A percentile compares a stretch with the other conserved stretches of the same genome.
phyloP scores from a whole-genome alignment of 92 coral and sea anemone species.

The Phenganax subtilis region DNA sequence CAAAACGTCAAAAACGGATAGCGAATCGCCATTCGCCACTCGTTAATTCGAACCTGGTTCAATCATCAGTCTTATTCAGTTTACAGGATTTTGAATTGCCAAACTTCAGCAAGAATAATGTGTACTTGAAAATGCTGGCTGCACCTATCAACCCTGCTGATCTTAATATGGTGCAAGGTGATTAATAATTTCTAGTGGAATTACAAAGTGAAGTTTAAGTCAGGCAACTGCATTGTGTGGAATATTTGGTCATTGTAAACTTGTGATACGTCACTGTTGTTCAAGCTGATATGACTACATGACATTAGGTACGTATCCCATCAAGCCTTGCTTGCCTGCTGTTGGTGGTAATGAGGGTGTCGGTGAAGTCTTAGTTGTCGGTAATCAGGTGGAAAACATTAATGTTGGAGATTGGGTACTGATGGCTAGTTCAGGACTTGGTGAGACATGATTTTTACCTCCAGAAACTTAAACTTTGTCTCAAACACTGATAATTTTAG shows the following conservation, averaged over 20 bases:
- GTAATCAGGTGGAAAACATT: constrained; percentile 61
- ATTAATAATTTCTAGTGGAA: neutral
- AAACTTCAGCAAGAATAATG: constrained; percentile 57
- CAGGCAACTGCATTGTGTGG: neutral
- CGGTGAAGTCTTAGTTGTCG: constrained; percentile 72
- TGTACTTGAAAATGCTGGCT: constrained; percentile 74
- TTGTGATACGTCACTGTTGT: too few relatives aligned
- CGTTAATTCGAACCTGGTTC: neutral
- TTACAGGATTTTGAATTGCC: constrained; percentile 58
- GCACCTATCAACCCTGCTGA: constrained; percentile 95
- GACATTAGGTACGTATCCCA: constrained; percentile 68
- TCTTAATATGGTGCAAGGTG: constrained; percentile 89
- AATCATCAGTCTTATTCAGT: constrained; percentile 40
- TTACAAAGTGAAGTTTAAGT: constrained; percentile 7
- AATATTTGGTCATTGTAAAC: too few relatives aligned
- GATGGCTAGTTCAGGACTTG: constrained; percentile 58
- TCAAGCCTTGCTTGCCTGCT: constrained; percentile 79
- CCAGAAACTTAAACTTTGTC: neutral
- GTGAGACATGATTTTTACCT: constrained; percentile 32
- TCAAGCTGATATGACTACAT: neutral
- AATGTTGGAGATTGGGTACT: constrained; percentile 75
- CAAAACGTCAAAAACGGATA: too few relatives aligned
- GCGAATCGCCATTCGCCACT: too few relatives aligned
- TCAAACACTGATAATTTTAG: neutral
- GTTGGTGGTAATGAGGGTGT: constrained; percentile 93